Conservation (phyloP, 53 echinoderm and acorn worm genomes). For the Stichopus horrens region DNA sequence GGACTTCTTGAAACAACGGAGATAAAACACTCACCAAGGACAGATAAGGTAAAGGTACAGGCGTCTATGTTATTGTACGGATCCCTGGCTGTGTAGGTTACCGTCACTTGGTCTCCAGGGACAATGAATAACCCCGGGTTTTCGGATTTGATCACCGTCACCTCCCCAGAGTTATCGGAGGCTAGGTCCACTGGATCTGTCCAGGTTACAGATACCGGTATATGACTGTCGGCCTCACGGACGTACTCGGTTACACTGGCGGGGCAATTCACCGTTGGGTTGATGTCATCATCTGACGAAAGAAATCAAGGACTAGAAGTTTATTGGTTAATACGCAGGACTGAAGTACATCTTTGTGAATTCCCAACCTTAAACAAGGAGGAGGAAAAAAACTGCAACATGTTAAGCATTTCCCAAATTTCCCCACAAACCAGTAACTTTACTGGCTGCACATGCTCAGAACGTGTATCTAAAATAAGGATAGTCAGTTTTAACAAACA, state of each 20-base stretch:
- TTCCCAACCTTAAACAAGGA: no score
- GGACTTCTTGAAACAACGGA: no score
- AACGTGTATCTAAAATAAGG: no score
- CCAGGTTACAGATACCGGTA: not conserved
- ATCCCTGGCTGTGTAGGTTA: conserved; percentile 11
- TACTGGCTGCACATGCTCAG: no score
- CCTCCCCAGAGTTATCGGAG: conserved; percentile 3
- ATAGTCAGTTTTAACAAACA: no score
- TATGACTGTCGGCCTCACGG: not conserved
- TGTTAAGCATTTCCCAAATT: no score
- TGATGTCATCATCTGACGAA: not conserved
- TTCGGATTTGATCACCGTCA: not conserved
- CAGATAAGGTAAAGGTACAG: not conserved
- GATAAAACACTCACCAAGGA: not conserved
- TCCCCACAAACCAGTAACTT: no score
- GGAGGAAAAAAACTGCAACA: no score
- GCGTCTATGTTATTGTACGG: no score
- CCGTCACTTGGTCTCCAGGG: not conserved
- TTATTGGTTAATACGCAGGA: no score
- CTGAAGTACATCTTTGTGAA: no score
- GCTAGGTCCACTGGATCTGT: not conserved
- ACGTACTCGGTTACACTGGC: not conserved
- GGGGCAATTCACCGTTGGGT: not conserved
- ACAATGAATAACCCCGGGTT: not conserved
- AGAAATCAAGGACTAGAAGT: no score